Conservation (phyloP, 2,113 vertebrate genomes). For the Vulpes vulpes region DNA sequence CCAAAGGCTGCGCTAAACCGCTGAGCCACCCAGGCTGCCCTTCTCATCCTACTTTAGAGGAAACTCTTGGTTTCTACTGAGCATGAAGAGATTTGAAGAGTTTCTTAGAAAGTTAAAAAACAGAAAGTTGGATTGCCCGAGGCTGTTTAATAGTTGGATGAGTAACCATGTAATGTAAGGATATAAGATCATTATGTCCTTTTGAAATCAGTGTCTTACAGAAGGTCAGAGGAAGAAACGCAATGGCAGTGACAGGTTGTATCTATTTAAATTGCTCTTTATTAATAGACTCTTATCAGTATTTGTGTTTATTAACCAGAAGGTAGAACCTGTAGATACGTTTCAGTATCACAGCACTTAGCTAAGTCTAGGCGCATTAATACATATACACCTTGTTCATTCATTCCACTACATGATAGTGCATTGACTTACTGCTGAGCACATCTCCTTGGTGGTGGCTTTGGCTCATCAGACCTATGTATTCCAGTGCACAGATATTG, state of each 20-base stretch:
- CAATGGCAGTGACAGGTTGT: not conserved
- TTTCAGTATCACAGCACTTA: not conserved
- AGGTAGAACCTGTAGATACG: not conserved
- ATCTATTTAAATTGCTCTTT: not conserved
- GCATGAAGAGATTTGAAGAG: not conserved
- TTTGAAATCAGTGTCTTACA: constrained; percentile 6
- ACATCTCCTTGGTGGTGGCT: not conserved
- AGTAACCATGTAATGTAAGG: constrained; percentile 13
- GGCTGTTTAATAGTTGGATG: not conserved
- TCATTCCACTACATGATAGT: not conserved
- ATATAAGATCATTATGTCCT: not conserved
- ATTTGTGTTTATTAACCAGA: not conserved
- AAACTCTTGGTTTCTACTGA: not conserved
- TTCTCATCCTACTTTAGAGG: not conserved
- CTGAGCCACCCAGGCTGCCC: no score
- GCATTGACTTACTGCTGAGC: not conserved
- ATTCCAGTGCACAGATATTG: not conserved
- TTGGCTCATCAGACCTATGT: not conserved
- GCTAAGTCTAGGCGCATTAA: not conserved
- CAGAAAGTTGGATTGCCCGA: not conserved
- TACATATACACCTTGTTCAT: not conserved
- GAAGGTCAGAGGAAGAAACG: constrained; percentile 47
- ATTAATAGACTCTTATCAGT: not conserved
- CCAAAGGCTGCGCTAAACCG: no score
- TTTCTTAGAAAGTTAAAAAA: constrained; percentile 22